Percentiles rank a stretch among this genome's conserved stretches.
Evolutionary conservation across 2,113 vertebrate species (phyloP).

Genomic region (Tachuris rubrigastra): DNA sequence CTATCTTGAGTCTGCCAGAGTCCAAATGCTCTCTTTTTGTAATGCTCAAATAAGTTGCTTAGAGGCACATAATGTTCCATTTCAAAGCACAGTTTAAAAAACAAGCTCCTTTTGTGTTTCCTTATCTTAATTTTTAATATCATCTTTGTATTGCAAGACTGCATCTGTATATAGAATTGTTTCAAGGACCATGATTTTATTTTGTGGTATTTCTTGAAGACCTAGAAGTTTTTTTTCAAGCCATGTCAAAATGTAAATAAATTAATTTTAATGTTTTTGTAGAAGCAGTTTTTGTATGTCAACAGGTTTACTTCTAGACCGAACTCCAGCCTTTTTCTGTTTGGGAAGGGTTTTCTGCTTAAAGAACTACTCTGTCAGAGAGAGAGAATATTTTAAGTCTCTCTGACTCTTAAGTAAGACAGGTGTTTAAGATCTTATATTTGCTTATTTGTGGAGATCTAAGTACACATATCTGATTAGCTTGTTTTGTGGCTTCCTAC

Average conservation of each 20-base stretch:
- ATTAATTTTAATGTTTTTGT: background rate
- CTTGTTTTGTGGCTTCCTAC: background rate
- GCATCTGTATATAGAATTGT: background rate
- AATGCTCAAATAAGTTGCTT: background rate
- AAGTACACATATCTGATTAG: background rate
- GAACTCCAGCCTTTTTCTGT: background rate
- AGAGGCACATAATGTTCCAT: background rate
- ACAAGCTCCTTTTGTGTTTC: background rate
- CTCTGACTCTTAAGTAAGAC: background rate
- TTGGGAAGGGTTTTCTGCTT: background rate
- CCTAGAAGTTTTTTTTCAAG: background rate
- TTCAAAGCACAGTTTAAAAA: background rate
- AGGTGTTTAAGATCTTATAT: background rate
- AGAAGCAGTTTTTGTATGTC: background rate
- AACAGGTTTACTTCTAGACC: background rate
- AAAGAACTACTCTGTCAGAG: background rate
- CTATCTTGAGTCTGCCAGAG: background rate
- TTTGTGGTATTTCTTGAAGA: background rate
- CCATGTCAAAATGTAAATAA: background rate
- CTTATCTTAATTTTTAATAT: background rate
- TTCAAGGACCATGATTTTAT: background rate
- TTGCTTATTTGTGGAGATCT: background rate
- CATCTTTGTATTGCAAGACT: background rate
- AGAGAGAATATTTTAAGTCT: background rate
- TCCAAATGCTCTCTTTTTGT: background rate